A percentile compares a stretch with the other conserved stretches of the same genome.
Conservation (phyloP, 2,113 vertebrate species). For the Bubalus kerabau region DNA sequence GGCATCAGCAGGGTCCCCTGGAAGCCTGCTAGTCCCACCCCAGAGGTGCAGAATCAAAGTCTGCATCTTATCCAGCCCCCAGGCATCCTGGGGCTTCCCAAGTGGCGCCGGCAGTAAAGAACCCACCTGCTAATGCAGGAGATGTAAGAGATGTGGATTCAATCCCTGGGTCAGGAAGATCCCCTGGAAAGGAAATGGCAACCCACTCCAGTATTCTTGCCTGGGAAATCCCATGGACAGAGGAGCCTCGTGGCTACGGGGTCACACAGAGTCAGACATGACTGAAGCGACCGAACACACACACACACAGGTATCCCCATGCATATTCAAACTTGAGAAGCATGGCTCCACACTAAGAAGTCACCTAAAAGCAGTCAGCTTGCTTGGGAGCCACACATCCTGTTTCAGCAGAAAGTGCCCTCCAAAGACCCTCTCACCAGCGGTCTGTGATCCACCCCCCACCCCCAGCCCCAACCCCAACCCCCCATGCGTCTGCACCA, state of each 20-base stretch:
- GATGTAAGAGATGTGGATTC: not conserved
- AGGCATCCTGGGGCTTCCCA: not conserved
- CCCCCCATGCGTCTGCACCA: not conserved
- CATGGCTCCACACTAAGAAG: not conserved
- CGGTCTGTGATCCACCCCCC: fast-evolving
- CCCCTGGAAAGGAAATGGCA: not conserved
- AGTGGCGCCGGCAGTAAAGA: fast-evolving
- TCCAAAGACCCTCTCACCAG: not conserved
- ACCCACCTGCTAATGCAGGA: not conserved
- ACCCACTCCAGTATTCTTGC: not conserved
- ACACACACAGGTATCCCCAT: not conserved
- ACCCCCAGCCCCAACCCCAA: not conserved
- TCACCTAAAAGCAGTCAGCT: fast-evolving
- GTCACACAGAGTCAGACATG: not conserved
- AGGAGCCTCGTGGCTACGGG: not conserved
- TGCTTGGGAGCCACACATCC: not conserved
- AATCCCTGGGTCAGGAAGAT: not conserved
- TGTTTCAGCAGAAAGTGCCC: not conserved
- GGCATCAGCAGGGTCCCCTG: not conserved
- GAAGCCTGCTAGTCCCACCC: not conserved
- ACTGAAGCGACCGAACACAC: fast-evolving
- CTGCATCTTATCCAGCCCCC: not conserved
- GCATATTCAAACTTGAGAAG: not conserved
- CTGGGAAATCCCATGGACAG: not conserved
- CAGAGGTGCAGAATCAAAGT: not conserved